These are phyloP conservation scores for Ommatoiulus sabulosus DNA, from an alignment of 2,888 invertebrate species.

Conservation along the genomic window DNA sequence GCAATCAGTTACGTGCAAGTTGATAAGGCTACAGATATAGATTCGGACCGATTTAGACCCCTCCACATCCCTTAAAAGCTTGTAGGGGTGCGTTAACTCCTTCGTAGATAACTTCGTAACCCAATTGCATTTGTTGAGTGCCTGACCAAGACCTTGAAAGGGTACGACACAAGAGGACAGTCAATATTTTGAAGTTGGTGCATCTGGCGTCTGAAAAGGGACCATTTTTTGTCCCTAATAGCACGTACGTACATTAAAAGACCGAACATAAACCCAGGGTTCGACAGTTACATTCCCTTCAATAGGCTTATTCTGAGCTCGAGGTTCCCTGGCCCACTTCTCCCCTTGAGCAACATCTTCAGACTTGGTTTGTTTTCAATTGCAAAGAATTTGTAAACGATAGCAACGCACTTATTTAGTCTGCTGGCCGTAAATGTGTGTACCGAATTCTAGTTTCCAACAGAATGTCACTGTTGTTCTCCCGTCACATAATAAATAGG, in stretches of 20 bases:
- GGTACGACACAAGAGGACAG: constrained; percentile 32
- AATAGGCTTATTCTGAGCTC: background rate
- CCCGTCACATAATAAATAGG: constrained; percentile 24
- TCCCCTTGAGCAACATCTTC: background rate
- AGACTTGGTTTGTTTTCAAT: constrained; percentile 24
- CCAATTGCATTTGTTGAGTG: constrained; percentile 33
- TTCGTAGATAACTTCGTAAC: background rate
- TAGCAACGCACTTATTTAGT: constrained; percentile 46
- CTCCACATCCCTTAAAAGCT: background rate
- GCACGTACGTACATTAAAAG: background rate
- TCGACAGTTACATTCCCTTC: constrained; percentile 5
- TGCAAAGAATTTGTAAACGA: constrained; percentile 17
- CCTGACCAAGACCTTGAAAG: constrained; percentile 23
- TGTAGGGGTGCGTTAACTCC: constrained; percentile 11
- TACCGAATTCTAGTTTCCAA: constrained; percentile 17
- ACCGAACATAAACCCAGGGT: background rate
- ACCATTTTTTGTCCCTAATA: background rate
- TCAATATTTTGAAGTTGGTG: background rate
- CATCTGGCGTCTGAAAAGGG: background rate
- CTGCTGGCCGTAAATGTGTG: constrained; percentile 35
- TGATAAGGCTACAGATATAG: background rate
- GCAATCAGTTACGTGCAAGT: constrained; percentile 3
- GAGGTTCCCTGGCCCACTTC: background rate
- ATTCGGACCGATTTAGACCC: background rate
- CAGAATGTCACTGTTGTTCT: constrained; percentile 14